A percentile compares a stretch with the other conserved stretches of the same genome.
These are phyloP conservation scores for Alcedo quadribrachys DNA, from an alignment of 2,797 vertebrate genomes.

Conservation along the genomic window DNA sequence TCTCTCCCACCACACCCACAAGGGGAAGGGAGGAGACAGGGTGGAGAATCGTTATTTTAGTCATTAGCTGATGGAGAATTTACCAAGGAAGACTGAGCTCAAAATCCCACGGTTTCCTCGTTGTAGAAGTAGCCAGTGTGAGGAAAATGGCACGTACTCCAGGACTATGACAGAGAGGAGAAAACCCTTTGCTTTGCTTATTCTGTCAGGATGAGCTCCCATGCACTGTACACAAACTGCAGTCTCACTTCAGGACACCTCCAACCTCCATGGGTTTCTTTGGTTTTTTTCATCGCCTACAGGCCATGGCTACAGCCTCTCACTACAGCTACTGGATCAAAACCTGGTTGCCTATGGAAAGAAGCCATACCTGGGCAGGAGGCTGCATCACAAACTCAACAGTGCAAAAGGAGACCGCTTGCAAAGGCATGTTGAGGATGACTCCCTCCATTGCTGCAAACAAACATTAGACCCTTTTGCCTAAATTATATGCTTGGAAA, in stretches of 20 bases:
- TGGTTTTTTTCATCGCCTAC: background rate
- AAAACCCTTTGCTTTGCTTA: background rate
- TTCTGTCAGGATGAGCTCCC: background rate
- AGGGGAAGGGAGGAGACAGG: conserved; percentile 69
- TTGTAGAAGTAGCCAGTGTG: conserved; percentile 1
- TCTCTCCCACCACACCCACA: conserved; percentile 58
- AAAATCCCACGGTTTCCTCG: conserved; percentile 26
- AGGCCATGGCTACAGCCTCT: background rate
- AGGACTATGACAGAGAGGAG: background rate
- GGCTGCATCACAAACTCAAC: background rate
- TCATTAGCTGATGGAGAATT: conserved; percentile 65
- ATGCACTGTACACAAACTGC: background rate
- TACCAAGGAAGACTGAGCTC: conserved; percentile 44
- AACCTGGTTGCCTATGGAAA: background rate
- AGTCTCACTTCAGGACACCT: background rate
- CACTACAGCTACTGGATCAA: background rate
- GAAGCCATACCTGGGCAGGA: background rate
- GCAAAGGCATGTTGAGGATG: background rate
- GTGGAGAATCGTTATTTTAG: conserved; percentile 61
- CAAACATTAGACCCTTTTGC: background rate
- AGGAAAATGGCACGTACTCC: conserved; percentile 43
- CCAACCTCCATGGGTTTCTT: background rate
- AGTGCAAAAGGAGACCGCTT: background rate
- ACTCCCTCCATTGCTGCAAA: background rate
- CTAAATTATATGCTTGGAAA: background rate